Evolutionary conservation across 2,888 invertebrate species (phyloP).

Genomic region (Spialia ferax): DNA sequence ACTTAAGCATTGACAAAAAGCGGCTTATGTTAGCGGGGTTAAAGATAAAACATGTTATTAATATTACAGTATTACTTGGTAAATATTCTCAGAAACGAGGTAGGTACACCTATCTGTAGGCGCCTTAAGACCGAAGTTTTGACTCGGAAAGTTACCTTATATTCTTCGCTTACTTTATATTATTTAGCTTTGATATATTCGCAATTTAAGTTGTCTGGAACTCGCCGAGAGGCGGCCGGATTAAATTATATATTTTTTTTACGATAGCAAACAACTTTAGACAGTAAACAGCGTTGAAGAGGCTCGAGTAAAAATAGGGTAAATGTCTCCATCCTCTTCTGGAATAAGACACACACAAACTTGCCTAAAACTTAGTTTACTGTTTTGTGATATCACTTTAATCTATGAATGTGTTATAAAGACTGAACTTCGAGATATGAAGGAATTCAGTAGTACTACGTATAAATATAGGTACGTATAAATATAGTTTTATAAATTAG

Average conservation of each 20-base stretch:
- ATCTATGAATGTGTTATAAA: no score
- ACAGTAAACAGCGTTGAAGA: constrained; percentile 58
- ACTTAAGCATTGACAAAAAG: background rate
- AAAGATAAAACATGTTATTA: background rate
- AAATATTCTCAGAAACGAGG: background rate
- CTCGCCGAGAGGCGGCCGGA: constrained; percentile 67
- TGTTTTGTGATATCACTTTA: no score
- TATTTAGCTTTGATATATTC: constrained; percentile 84
- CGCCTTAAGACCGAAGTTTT: constrained; percentile 57
- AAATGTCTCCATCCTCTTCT: background rate
- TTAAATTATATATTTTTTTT: constrained; percentile 35
- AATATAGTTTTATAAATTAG: no score
- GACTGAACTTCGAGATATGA: no score
- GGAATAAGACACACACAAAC: background rate
- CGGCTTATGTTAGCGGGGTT: background rate
- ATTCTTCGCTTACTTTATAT: constrained; percentile 79
- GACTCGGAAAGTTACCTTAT: constrained; percentile 70
- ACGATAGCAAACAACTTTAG: constrained; percentile 64
- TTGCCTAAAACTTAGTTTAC: background rate
- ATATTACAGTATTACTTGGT: background rate
- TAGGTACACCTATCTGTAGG: constrained; percentile 44
- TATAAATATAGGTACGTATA: no score
- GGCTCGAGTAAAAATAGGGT: constrained; percentile 17
- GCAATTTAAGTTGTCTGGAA: constrained; percentile 83
- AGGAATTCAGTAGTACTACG: no score